Base-by-base conservation (phyloP, 53 echinoderm and acorn worm genomes). In the Glandiceps talaboti region DNA sequence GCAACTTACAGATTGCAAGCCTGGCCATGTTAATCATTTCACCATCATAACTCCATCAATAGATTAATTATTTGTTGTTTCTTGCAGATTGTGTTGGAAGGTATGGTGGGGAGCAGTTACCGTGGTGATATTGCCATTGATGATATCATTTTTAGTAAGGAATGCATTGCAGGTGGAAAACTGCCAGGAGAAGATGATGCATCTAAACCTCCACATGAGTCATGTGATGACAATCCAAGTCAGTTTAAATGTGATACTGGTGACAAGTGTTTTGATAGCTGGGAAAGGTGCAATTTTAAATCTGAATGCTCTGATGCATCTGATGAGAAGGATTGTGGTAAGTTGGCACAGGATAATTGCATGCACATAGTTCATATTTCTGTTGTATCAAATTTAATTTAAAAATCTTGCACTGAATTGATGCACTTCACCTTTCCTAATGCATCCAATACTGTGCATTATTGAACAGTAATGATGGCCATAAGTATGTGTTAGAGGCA, bases 61-160 rank as follows among this genome's bases (percentile, higher is more conserved):
- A n/a, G n/a, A n/a, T n/a, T n/a, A n/a, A n/a, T n/a, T 45, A 45
- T 45, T 45, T 45, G 64, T 45, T 45, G 6, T 45, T 45, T 45
- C 6, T 45, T 12, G 20, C 28, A 93, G 91, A 83, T 94, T 33
- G 88, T 94, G 1, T 83, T 91, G 77, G 94, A 94, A 80, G 94
- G 85, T 10, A 75, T 89, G 73, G 73, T 81, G 28, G 94, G 94
- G 1, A 29, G 76, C 25, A 89, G 89, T 76, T 82, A 87, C 76
- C 85, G 79, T 0, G 87, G 84, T 25, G 89, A 89, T 33, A 86
- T 94, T 30, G 90, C 91, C 29, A 85, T 94, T 27, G 94, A 94
- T 78, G 94, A 94, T 74, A 80, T 94, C 45, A 81, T 85, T 27
- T 81, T 91, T 30, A 84, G 87, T 31, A 33, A 73, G 72, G 87